These are phyloP conservation scores for Panonychus citri DNA, from an alignment of 1,140 invertebrate species.

Conservation along the genomic window DNA sequence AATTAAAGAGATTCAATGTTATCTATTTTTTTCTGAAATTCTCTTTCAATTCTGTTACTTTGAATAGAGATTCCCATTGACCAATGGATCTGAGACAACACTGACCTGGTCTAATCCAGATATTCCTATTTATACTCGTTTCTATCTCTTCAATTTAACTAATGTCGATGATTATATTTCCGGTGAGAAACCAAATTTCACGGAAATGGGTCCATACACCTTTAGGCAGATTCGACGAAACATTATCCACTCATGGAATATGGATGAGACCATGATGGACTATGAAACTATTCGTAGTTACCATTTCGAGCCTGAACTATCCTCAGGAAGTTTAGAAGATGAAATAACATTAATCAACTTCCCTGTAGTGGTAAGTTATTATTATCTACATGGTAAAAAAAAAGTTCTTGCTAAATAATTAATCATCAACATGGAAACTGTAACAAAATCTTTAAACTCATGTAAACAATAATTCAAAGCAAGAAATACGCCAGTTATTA, in stretches of 20 bases:
- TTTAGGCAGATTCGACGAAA: background rate
- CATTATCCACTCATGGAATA: background rate
- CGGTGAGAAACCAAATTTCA: background rate
- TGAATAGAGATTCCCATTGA: background rate
- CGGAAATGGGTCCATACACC: background rate
- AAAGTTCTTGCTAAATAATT: too few species aligned
- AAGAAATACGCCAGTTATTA: too few species aligned
- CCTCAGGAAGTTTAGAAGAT: background rate
- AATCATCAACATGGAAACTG: too few species aligned
- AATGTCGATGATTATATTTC: background rate
- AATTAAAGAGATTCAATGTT: too few species aligned
- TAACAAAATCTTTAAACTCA: too few species aligned
- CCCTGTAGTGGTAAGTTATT: background rate
- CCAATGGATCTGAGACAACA: background rate
- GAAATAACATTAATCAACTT: background rate
- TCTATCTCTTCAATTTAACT: background rate
- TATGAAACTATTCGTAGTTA: background rate
- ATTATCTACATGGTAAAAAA: too few species aligned
- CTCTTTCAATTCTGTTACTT: background rate
- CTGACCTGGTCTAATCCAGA: background rate
- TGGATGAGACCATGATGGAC: background rate
- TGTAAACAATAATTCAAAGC: too few species aligned
- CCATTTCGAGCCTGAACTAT: background rate
- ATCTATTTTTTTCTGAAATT: background rate
- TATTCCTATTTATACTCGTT: background rate